phyloP scores from a whole-genome alignment of 2,113 vertebrate species.

The Aviceda subcristata region DNA sequence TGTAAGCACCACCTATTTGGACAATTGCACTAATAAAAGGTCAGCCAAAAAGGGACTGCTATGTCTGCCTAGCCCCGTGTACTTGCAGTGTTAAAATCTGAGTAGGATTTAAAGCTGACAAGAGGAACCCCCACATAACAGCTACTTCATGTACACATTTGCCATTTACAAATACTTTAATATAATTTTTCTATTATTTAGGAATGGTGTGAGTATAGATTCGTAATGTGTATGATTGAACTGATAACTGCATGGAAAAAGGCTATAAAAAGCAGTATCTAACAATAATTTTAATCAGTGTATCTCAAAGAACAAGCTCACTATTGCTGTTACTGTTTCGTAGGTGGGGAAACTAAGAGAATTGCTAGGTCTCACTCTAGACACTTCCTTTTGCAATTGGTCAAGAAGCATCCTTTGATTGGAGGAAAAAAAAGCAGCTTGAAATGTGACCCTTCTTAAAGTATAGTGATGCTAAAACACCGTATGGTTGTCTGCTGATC shows the following conservation, averaged over 20 bases:
- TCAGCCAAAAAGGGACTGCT: too few species aligned
- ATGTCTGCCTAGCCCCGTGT: background rate
- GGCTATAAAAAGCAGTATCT: background rate
- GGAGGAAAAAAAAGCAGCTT: background rate
- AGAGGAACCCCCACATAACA: background rate
- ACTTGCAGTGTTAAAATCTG: background rate
- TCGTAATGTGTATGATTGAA: too few species aligned
- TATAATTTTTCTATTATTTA: background rate
- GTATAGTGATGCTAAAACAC: background rate
- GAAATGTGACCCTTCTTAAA: background rate
- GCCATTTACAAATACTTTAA: background rate
- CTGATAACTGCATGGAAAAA: background rate
- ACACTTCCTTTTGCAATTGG: background rate
- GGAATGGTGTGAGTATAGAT: background rate
- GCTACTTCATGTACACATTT: background rate
- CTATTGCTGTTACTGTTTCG: background rate
- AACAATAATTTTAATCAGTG: background rate
- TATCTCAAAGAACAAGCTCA: background rate
- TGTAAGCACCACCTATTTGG: background rate
- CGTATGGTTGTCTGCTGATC: rapidly evolving
- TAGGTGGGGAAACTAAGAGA: background rate
- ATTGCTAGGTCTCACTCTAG: background rate
- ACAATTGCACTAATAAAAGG: background rate
- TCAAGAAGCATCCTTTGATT: background rate
- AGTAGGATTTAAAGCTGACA: background rate